Conservation (phyloP, 30 jellyfish, hydroid and myxozoan genomes). For the Mastigias papua region DNA sequence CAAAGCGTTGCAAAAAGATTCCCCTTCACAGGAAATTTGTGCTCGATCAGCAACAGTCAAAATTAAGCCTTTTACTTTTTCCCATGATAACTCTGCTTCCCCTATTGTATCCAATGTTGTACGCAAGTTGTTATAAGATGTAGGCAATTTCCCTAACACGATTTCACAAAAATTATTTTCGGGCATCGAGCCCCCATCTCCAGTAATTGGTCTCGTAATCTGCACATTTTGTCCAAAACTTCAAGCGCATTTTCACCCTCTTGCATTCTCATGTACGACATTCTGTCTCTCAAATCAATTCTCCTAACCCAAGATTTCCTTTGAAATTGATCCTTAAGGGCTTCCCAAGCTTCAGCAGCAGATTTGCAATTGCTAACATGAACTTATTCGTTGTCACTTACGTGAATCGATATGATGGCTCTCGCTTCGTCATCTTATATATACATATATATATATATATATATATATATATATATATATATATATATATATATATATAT, state of each 20-base stretch:
- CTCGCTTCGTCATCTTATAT: conserved; percentile 32
- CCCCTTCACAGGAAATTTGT: conserved; percentile 28
- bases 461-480: too few species aligned
- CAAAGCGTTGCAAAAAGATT: conserved; percentile 38
- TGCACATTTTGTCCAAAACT: conserved; percentile 31
- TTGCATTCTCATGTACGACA: conserved; percentile 50
- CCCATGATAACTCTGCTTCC: conserved; percentile 57
- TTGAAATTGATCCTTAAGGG: conserved; percentile 33
- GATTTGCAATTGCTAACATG: conserved; percentile 40
- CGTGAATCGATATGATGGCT: conserved; percentile 42
- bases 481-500: too few species aligned
- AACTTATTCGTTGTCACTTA: conserved; percentile 57
- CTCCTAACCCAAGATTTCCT: conserved; percentile 59
- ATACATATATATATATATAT: background rate
- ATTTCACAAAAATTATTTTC: conserved; percentile 43
- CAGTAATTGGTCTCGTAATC: conserved; percentile 29
- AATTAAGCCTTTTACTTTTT: conserved; percentile 49
- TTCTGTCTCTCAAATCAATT: conserved; percentile 48
- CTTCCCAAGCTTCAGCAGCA: conserved; percentile 46
- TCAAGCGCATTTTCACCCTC: conserved; percentile 52
- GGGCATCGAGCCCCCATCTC: conserved; percentile 50
- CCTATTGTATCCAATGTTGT: conserved; percentile 53
- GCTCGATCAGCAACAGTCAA: conserved; percentile 62
- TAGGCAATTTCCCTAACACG: conserved; percentile 53
- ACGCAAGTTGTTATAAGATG: conserved; percentile 46